Base-by-base conservation (phyloP, 53 echinoderm and acorn worm species). In the Echinometra lucunter region DNA sequence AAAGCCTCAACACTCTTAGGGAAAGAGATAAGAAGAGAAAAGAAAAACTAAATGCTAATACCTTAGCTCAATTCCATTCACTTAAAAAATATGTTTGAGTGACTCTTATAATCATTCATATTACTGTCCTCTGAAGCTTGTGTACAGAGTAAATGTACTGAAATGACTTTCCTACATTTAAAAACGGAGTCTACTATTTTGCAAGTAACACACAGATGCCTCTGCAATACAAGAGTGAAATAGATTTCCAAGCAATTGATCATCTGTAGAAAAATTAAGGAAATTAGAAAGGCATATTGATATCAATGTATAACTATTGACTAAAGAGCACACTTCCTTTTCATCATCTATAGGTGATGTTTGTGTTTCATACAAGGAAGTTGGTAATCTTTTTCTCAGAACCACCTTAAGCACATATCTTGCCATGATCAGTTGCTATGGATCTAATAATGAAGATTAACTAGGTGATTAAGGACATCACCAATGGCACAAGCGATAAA, bases 351-450 rank as follows among this genome's bases (percentile, higher is more conserved):
- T 75, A 78, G 78, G 13, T 35, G 15, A 42, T 78, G 78, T 78
- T 78, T 78, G 42, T 78, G 35, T 72, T 72, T 72, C 8, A 42
- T 38, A 78, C 78, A 78, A 78, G 78, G 78, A 78, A 78, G 78
- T 78, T 21, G 42, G 19, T 40, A 10, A 78, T 78, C 23, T 42
- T 42, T 42, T 78, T 78, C 78, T 19, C 21, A 78, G 78, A 78
- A 40, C 38, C 42, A 78, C 42, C 78, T 35, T 40, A 40, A 42
- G 23, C 1, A 38, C 35, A 38, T 78, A 78, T 42, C 42, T 78
- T 5, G 21, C 0, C 78, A 38, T 78, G 17, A 78, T 38, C 21
- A 78, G 42, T 18, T 42, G 78, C 23, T 78, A 78, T 78, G 78
- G 18, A 42, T 12, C 38, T 42, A 40, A 21, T 19, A 6, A 78